Percentiles rank a stretch among this genome's conserved stretches.
Evolutionary conservation across 2,797 vertebrate species (phyloP).

Genomic region (Apodemus agrarius): DNA sequence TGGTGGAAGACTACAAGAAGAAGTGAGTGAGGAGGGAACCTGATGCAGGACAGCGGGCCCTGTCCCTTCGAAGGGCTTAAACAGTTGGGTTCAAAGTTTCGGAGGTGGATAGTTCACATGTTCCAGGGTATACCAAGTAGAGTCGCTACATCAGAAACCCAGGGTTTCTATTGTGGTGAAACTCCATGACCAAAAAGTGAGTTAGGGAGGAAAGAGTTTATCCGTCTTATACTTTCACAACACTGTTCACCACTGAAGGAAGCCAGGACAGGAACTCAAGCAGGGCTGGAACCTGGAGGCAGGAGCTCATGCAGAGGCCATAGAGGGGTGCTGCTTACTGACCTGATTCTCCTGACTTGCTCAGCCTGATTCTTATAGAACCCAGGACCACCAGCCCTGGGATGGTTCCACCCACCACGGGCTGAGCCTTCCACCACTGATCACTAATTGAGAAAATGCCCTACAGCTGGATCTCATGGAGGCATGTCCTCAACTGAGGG

Average conservation of each 20-base stretch:
- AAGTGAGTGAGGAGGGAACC: conserved; percentile 87
- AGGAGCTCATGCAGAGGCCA: neutral
- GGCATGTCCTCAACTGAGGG: neutral
- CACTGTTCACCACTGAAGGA: neutral
- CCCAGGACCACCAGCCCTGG: neutral
- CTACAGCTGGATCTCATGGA: neutral
- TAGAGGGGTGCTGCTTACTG: neutral
- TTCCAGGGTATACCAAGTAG: neutral
- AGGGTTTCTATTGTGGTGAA: neutral
- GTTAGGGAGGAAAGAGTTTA: neutral
- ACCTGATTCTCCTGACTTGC: neutral
- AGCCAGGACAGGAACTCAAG: neutral
- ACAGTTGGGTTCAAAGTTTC: neutral
- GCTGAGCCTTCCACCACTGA: neutral
- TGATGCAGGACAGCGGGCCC: neutral
- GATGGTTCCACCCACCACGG: neutral
- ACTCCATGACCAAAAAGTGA: neutral
- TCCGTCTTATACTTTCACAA: neutral
- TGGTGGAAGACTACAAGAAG: conserved; percentile 96
- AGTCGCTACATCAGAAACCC: neutral
- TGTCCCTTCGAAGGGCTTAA: neutral
- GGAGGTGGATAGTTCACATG: neutral
- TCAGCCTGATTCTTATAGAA: neutral
- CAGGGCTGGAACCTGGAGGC: neutral
- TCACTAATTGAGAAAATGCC: neutral